phyloP scores from a whole-genome alignment of 2,888 invertebrate species.

The Meteorus colon region DNA sequence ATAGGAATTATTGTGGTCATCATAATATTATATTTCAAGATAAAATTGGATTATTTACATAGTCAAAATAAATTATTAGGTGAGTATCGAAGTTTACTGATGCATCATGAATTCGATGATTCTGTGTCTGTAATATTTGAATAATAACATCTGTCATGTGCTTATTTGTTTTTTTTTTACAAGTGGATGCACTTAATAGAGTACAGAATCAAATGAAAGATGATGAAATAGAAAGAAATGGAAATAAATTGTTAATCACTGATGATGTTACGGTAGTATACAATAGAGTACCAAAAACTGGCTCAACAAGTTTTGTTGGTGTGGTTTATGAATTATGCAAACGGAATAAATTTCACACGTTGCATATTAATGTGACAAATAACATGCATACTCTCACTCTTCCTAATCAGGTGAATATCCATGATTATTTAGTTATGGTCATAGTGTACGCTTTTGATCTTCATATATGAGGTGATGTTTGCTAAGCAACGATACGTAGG shows the following conservation, averaged over 20 bases:
- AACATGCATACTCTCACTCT: constrained; percentile 97
- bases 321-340: constrained; percentile 91
- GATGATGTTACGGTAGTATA: constrained; percentile 90
- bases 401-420: constrained; percentile 83
- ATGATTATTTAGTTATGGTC: neutral
- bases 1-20: constrained; percentile 64
- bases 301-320: constrained; percentile 96
- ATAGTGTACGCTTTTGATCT: neutral
- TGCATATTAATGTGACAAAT: constrained; percentile 97
- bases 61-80: constrained; percentile 70
- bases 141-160: neutral
- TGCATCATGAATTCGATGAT: neutral
- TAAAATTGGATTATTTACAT: constrained; percentile 69
- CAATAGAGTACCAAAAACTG: constrained; percentile 97
- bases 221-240: constrained; percentile 49
- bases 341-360: constrained; percentile 85
- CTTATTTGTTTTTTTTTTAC: constrained; percentile 31
- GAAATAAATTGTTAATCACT: constrained; percentile 48
- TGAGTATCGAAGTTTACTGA: constrained; percentile 56
- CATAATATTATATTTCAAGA: constrained; percentile 70
- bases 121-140: neutral
- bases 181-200: constrained; percentile 68
- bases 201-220: constrained; percentile 61
- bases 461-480: too few species aligned
- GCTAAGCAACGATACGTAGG: too few species aligned